Evolutionary conservation across 2,113 vertebrate genomes (phyloP).

Genomic region (Elephantulus edwardii): DNA sequence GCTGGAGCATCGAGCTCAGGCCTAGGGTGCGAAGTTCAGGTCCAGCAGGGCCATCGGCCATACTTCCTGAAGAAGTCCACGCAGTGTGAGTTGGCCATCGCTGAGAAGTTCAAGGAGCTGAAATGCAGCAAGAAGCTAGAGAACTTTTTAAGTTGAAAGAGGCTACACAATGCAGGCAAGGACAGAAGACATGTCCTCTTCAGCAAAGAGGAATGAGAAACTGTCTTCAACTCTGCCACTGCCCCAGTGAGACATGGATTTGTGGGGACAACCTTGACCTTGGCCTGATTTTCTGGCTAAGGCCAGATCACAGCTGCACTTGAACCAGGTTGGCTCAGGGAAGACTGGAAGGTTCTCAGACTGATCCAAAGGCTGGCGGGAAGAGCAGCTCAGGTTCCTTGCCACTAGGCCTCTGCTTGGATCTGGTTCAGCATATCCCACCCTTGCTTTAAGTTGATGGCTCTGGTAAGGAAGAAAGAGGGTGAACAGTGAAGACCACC

Average conservation of each 20-base stretch:
- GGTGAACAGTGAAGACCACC: not conserved
- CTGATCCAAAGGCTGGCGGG: not conserved
- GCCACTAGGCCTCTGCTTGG: not conserved
- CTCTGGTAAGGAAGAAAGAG: not conserved
- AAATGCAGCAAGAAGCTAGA: slow-evolving; percentile 95
- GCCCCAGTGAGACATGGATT: not conserved
- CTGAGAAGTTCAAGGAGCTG: slow-evolving; percentile 91
- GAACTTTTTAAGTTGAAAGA: slow-evolving; percentile 93
- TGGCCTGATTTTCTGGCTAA: not conserved
- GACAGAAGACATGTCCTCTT: slow-evolving; percentile 90
- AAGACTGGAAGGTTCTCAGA: not conserved
- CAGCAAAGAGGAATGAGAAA: slow-evolving; percentile 73
- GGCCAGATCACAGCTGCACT: not conserved
- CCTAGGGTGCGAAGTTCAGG: no score
- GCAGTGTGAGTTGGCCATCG: slow-evolving; percentile 90
- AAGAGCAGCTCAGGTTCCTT: not conserved
- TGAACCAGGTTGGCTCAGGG: not conserved
- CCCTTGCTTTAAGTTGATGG: not conserved
- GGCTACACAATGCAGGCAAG: slow-evolving; percentile 94
- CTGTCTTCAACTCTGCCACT: not conserved
- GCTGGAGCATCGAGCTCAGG: slow-evolving; percentile 87
- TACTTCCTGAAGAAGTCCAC: slow-evolving; percentile 95
- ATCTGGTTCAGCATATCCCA: not conserved
- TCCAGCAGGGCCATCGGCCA: slow-evolving; percentile 88
- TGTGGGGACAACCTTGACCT: not conserved